Evolutionary conservation across 2,888 invertebrate genomes (phyloP).

Genomic region (Itoplectis maculator): DNA sequence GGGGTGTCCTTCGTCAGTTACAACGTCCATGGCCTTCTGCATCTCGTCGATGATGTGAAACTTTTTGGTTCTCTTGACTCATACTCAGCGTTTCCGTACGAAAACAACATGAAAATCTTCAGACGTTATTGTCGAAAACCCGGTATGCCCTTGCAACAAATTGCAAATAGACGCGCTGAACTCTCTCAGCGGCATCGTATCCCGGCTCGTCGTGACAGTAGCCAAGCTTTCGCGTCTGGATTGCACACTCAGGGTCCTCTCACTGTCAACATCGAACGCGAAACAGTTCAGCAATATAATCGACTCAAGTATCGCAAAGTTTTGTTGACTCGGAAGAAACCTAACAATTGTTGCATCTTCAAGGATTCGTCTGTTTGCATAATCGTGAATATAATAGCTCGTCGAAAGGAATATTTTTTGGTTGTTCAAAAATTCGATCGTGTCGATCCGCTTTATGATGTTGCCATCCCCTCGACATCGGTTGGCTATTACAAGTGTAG

Average conservation of each 20-base stretch:
- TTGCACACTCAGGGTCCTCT: no score
- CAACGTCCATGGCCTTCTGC: constrained; percentile 9
- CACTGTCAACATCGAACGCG: no score
- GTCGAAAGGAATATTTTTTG: not conserved
- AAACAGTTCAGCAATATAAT: no score
- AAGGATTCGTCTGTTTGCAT: constrained; percentile 1
- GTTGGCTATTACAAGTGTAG: constrained; percentile 30
- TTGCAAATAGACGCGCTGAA: constrained; percentile 6
- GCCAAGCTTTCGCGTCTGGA: no score
- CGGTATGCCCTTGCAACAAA: not conserved
- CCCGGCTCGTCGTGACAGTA: no score
- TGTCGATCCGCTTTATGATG: constrained; percentile 27
- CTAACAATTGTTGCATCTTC: constrained; percentile 21
- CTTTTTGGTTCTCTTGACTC: constrained; percentile 7
- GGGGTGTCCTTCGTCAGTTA: not conserved
- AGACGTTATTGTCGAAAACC: constrained; percentile 7
- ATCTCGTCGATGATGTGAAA: constrained; percentile 2
- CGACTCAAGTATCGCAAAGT: no score
- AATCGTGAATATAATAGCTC: not conserved
- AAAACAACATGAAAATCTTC: constrained; percentile 18
- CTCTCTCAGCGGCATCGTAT: no score
- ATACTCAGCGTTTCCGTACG: constrained; percentile 28
- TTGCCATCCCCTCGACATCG: constrained; percentile 12
- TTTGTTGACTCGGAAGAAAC: no score
- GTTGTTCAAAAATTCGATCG: constrained; percentile 7